Conservation (phyloP, 1,140 invertebrate species). For the Piezodorus guildinii region DNA sequence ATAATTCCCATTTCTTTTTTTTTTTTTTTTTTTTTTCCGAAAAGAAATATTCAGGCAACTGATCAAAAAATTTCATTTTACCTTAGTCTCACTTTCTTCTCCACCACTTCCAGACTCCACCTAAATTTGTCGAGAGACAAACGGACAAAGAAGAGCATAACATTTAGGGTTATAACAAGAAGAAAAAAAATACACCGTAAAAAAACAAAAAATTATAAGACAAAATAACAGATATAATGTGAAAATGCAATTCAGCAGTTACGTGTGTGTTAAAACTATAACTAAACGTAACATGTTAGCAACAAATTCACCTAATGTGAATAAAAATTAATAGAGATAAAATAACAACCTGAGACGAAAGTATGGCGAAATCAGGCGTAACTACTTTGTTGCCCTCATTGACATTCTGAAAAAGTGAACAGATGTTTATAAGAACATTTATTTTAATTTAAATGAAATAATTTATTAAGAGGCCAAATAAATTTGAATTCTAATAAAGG, state of each 20-base stretch:
- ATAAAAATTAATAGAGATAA: background rate
- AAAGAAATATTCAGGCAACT: no score
- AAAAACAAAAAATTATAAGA: background rate
- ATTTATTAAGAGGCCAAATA: no score
- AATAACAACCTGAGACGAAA: constrained; percentile 26
- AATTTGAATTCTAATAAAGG: no score
- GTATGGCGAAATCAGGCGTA: constrained; percentile 28
- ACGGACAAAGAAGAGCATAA: constrained; percentile 13
- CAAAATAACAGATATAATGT: background rate
- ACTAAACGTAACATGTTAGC: no score
- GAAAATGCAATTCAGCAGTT: background rate
- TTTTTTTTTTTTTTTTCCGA: no score
- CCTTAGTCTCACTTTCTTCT: constrained; percentile 31
- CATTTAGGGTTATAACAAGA: constrained; percentile 1
- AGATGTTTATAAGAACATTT: background rate
- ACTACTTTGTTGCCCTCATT: constrained; percentile 25
- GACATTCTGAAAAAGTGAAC: constrained; percentile 20
- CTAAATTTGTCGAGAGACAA: constrained; percentile 17
- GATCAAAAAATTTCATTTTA: constrained; percentile 25
- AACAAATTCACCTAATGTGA: no score
- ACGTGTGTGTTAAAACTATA: no score
- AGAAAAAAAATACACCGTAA: background rate
- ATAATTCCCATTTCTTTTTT: no score
- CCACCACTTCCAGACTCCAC: constrained; percentile 25
- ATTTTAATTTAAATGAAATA: no score